These are phyloP conservation scores for Zosterops lateralis DNA, from an alignment of 2,113 vertebrate genomes.

Conservation along the genomic window DNA sequence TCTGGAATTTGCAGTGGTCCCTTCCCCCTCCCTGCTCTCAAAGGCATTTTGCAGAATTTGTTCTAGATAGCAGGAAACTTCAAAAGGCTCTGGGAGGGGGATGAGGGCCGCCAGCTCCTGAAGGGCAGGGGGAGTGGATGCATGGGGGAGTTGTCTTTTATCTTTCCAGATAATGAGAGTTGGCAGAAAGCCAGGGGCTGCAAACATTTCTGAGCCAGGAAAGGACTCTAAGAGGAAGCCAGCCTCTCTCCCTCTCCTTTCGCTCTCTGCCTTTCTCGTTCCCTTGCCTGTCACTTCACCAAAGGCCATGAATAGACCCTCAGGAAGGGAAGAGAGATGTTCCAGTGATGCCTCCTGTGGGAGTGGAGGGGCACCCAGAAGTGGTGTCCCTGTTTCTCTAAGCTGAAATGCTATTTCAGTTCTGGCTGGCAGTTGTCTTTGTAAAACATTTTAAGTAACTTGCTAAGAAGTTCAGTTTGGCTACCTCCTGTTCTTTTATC, in stretches of 20 bases:
- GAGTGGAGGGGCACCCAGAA: background rate
- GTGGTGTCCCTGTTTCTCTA: background rate
- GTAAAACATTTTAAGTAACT: background rate
- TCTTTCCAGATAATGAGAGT: constrained; percentile 71
- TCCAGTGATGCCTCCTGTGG: background rate
- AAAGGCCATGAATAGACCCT: background rate
- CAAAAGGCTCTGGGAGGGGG: constrained; percentile 59
- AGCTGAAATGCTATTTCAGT: background rate
- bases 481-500: background rate
- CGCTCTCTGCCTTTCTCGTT: background rate
- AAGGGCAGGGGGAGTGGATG: constrained; percentile 55
- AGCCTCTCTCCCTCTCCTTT: background rate
- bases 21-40: constrained; percentile 39
- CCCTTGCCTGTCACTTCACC: background rate
- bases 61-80: constrained; percentile 73
- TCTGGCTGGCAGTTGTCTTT: background rate
- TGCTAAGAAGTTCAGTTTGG: background rate
- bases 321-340: background rate
- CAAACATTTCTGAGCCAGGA: constrained; percentile 33
- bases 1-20: constrained; percentile 21
- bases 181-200: constrained; percentile 60
- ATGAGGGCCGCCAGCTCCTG: constrained; percentile 53
- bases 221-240: constrained; percentile 17
- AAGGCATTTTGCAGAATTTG: constrained; percentile 60
- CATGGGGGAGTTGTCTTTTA: constrained; percentile 61